These are phyloP conservation scores for Hydra vulgaris DNA, from an alignment of 30 jellyfish, hydroid and myxozoan genomes.

Conservation along the genomic window DNA sequence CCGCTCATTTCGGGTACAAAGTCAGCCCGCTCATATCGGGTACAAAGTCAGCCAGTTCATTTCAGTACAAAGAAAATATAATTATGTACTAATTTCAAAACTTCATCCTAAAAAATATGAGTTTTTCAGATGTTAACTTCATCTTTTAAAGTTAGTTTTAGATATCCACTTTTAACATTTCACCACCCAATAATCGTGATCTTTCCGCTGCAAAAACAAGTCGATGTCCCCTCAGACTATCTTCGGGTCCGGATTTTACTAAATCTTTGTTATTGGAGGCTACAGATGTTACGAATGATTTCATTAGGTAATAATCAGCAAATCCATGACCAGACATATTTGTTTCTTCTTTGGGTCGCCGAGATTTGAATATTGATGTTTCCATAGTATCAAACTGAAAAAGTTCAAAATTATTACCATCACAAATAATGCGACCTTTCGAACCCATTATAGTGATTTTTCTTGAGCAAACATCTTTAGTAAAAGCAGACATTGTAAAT, in stretches of 20 bases:
- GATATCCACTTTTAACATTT: slow-evolving; percentile 3
- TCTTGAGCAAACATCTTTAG: slow-evolving; percentile 58
- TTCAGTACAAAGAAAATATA: no score
- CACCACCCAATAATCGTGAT: slow-evolving; percentile 33
- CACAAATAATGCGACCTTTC: slow-evolving; percentile 62
- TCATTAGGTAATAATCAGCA: slow-evolving; percentile 77
- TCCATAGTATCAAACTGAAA: slow-evolving; percentile 36
- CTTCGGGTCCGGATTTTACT: slow-evolving; percentile 63
- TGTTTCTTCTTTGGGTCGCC: slow-evolving; percentile 44
- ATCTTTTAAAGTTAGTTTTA: no score
- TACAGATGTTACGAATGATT: slow-evolving; percentile 71
- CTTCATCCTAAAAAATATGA: no score
- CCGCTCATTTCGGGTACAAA: no score
- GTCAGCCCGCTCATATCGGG: no score
- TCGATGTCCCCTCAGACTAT: slow-evolving; percentile 54
- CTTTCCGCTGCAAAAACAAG: slow-evolving; percentile 63
- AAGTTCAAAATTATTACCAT: slow-evolving; percentile 32
- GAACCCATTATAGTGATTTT: slow-evolving; percentile 61
- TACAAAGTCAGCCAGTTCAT: no score
- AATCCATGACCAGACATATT: slow-evolving; percentile 72
- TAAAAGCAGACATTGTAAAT: slow-evolving; percentile 72
- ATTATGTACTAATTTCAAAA: neutral
- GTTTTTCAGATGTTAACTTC: no score
- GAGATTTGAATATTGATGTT: slow-evolving; percentile 6
- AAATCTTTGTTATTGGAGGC: slow-evolving; percentile 42